Conservation (phyloP, 2,113 vertebrate species). For the Hippocampus zosterae region DNA sequence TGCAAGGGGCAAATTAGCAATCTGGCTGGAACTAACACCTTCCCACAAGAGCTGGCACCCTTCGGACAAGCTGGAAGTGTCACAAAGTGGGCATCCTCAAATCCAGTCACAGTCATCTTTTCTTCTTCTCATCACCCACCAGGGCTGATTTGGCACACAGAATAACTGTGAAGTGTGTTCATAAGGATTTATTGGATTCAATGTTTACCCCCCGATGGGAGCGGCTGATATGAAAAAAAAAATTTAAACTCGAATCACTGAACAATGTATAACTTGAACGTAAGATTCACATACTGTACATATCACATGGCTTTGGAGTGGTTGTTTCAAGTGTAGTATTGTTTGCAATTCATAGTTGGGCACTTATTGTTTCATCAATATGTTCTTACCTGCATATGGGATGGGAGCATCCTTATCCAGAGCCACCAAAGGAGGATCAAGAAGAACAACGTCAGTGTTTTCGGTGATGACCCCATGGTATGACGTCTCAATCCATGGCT, state of each 20-base stretch:
- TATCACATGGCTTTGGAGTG: conserved; percentile 26
- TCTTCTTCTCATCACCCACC: conserved; percentile 18
- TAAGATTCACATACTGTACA: conserved; percentile 9
- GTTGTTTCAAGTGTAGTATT: neutral
- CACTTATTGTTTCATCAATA: neutral
- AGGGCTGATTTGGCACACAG: conserved; percentile 40
- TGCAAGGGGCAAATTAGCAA: conserved; percentile 55
- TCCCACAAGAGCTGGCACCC: conserved; percentile 55
- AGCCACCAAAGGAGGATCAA: conserved; percentile 93
- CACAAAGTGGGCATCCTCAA: conserved; percentile 59
- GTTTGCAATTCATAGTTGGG: conserved; percentile 26
- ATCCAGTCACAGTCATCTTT: conserved; percentile 47
- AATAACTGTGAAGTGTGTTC: conserved; percentile 31
- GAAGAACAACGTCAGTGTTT: conserved; percentile 88
- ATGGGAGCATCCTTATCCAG: conserved; percentile 94
- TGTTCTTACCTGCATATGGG: conserved; percentile 87
- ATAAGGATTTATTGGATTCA: conserved; percentile 44
- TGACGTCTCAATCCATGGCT: conserved; percentile 96
- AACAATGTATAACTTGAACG: conserved; percentile 18
- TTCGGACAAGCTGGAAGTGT: conserved; percentile 50
- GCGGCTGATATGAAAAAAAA: conserved; percentile 8
- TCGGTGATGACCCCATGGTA: conserved; percentile 96
- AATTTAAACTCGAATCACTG: conserved; percentile 13
- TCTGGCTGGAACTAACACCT: conserved; percentile 48
- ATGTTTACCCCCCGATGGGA: neutral